A percentile compares a stretch with the other conserved stretches of the same genome.
phyloP scores from a whole-genome alignment of 2,797 vertebrate genomes.

The Rhodeus uyekii region DNA sequence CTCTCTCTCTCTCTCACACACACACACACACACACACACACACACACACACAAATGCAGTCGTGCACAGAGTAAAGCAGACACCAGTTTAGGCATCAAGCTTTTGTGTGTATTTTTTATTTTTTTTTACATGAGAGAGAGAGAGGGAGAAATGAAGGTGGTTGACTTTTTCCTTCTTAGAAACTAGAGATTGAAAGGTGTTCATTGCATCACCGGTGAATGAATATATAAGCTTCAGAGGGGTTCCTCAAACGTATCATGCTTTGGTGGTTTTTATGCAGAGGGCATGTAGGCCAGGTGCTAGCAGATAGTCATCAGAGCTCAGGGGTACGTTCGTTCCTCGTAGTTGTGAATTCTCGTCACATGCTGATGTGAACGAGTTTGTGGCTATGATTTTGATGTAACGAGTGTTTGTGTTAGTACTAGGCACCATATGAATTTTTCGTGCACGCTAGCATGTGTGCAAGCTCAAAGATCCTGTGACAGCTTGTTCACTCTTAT shows the following conservation, averaged over 20 bases:
- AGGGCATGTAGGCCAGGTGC: conserved; percentile 44
- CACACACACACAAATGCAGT: conserved; percentile 37
- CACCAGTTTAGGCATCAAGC: conserved; percentile 46
- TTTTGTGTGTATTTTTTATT: conserved; percentile 14
- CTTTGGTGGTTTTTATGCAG: conserved; percentile 17
- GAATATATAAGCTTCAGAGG: conserved; percentile 21
- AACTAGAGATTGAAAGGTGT: conserved; percentile 18
- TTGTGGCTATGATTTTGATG: conserved; percentile 37
- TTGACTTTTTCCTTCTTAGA: conserved; percentile 10
- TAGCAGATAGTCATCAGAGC: conserved; percentile 43
- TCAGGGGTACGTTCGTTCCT: conserved; percentile 32
- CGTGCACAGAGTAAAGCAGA: conserved; percentile 15
- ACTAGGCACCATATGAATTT: not conserved
- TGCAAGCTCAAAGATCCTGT: conserved; percentile 20
- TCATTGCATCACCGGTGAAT: conserved; percentile 34
- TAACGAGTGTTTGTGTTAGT: conserved; percentile 13
- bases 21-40: conserved; percentile 42
- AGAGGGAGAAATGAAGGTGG: conserved; percentile 14
- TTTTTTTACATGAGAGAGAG: conserved; percentile 1
- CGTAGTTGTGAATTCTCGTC: conserved; percentile 34
- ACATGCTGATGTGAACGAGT: conserved; percentile 11
- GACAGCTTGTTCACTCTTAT: not conserved
- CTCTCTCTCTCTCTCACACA: too few species aligned
- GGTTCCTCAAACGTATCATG: conserved; percentile 29
- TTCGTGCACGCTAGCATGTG: not conserved